A percentile compares a stretch with the other conserved stretches of the same genome.
These are phyloP conservation scores for Steromphala cineraria DNA, from an alignment of 2,888 invertebrate species.

Conservation along the genomic window DNA sequence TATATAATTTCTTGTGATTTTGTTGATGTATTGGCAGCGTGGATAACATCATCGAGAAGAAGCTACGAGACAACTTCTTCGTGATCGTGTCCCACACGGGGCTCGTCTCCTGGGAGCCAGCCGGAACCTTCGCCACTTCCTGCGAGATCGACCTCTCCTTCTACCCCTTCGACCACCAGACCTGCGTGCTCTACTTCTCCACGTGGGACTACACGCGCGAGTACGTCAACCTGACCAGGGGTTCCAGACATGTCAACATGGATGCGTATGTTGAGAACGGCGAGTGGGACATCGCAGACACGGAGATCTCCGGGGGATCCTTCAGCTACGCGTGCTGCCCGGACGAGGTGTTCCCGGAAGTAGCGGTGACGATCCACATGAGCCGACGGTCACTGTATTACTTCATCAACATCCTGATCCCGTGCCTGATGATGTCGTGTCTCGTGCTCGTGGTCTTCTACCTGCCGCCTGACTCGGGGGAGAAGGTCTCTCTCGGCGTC, in stretches of 20 bases:
- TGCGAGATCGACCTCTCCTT: conserved; percentile 54
- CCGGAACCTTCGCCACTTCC: conserved; percentile 50
- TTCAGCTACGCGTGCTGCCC: conserved; percentile 48
- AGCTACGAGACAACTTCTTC: conserved; percentile 45
- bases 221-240: conserved; percentile 39
- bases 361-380: conserved; percentile 37
- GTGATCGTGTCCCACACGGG: conserved; percentile 45
- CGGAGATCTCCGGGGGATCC: conserved; percentile 36
- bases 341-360: conserved; percentile 45
- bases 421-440: conserved; percentile 61
- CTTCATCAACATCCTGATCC: conserved; percentile 62
- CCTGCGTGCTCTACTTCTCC: conserved; percentile 47
- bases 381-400: conserved; percentile 55
- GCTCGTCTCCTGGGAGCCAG: conserved; percentile 52
- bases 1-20: no score
- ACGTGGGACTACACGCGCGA: conserved; percentile 55
- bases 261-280: conserved; percentile 47
- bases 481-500: conserved; percentile 66
- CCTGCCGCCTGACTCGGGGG: conserved; percentile 66
- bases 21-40: conserved; percentile 37
- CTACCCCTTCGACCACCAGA: conserved; percentile 57
- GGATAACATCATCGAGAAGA: conserved; percentile 46
- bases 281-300: conserved; percentile 51
- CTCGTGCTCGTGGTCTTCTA: conserved; percentile 64
- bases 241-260: conserved; percentile 13